These are phyloP conservation scores for Agelastica alni DNA, from an alignment of 2,888 invertebrate genomes.

Conservation along the genomic window DNA sequence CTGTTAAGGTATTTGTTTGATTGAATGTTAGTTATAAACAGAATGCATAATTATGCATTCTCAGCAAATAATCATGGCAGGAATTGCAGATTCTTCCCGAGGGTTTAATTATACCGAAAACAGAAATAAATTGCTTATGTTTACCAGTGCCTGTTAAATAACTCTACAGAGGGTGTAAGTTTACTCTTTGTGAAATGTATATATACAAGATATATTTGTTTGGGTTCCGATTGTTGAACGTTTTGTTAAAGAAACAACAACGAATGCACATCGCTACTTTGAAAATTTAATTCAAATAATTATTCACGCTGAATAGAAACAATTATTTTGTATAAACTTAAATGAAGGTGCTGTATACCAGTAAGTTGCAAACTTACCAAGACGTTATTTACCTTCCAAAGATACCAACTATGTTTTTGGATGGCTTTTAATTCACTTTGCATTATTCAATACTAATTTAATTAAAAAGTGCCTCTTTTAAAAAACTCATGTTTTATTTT, in stretches of 20 bases:
- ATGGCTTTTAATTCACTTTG: too few species aligned
- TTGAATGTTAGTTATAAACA: slow-evolving; percentile 10
- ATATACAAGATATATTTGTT: background rate
- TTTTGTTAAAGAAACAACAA: background rate
- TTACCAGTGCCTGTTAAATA: slow-evolving; percentile 15
- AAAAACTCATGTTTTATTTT: too few species aligned
- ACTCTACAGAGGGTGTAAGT: slow-evolving; percentile 1
- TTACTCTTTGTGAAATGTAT: slow-evolving; percentile 4
- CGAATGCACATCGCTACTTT: background rate
- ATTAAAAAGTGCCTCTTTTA: too few species aligned
- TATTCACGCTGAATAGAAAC: too few species aligned
- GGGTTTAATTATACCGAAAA: slow-evolving; percentile 20
- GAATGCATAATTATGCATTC: slow-evolving; percentile 16
- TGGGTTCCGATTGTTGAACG: background rate
- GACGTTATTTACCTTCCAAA: too few species aligned
- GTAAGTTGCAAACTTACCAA: too few species aligned
- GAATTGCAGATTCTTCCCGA: slow-evolving; percentile 15
- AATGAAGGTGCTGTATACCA: too few species aligned
- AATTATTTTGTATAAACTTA: too few species aligned
- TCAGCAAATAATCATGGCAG: slow-evolving; percentile 16
- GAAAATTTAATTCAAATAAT: background rate
- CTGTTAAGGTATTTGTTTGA: slow-evolving; percentile 5
- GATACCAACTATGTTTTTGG: too few species aligned
- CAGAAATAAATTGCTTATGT: slow-evolving; percentile 22
- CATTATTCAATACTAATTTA: too few species aligned